Base-by-base conservation (phyloP, 2,888 invertebrate genomes). In the Baccha elongata region DNA sequence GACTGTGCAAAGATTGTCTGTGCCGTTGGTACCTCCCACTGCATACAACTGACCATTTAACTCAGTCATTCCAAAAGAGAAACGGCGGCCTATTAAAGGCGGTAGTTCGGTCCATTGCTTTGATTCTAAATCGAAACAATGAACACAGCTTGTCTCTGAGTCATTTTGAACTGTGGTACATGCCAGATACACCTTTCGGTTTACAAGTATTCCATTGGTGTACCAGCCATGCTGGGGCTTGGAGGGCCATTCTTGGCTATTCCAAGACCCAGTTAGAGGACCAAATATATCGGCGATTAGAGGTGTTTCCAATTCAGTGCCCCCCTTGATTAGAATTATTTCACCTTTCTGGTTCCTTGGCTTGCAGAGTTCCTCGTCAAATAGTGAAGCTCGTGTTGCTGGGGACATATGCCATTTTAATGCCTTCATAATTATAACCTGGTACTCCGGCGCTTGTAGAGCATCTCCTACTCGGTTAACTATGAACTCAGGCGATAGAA, bases 11-110 rank as follows among this genome's bases (percentile, higher is more conserved):
- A 71, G 13, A 15, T 40, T 40, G 3, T 11, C 15, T 15, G 19
- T 21, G 7, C 60, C 50, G n/a, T 71, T 13, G 6, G 19, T 23
- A 6, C 71, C 58, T 2, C 71, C 71, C 13, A 71, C 17, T 13
- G 29, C 58, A 50, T 71, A 71, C 37, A 71, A 21, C 6, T 60
- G 35, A 0, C 58, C 58, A 37, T 58, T 58, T 7, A 69, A 48
- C 8, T 26, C 48, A 4, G 13, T 60, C 48, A 71, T 71, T 40
- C 71, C 71, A 60, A 50, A 71, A 13, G 50, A 71, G 2, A 37
- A 50, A 0, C 71, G 60, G 6, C 17, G 6, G 1, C 2, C 8
- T 3, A 6, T 40, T 60, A 71, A 50, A 2, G 19, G n/a, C 0
- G 71, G 60, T 0, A 71, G 17, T 8, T 50, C 29, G n/a, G 29